phyloP scores from a whole-genome alignment of 2,113 vertebrate genomes.

The Percina caprodes region DNA sequence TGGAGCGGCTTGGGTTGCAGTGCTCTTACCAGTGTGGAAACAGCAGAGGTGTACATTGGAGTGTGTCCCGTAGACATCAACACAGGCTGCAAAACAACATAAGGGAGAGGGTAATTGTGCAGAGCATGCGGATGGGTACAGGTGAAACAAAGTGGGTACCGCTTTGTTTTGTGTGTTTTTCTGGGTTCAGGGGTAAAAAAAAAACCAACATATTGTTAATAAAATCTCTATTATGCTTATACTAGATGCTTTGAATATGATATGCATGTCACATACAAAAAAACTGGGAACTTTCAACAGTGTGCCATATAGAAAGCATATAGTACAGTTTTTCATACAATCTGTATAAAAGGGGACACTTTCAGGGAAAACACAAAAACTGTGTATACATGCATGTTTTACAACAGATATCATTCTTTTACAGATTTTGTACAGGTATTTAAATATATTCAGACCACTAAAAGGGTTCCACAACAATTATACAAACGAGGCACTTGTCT shows the following conservation, averaged over 20 bases:
- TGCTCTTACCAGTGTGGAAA: conserved; percentile 87
- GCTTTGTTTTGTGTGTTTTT: conserved; percentile 1
- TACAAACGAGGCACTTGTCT: not conserved
- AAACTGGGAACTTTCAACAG: not conserved
- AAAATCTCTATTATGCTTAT: not conserved
- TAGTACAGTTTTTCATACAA: not conserved
- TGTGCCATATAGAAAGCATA: conserved; percentile 1
- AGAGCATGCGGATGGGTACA: conserved; percentile 31
- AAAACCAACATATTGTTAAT: not conserved
- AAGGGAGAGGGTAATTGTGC: conserved; percentile 76
- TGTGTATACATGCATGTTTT: not conserved
- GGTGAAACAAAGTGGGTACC: conserved; percentile 30
- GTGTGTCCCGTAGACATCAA: conserved; percentile 87
- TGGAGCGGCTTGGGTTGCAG: conserved; percentile 25
- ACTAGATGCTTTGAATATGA: conserved; percentile 1
- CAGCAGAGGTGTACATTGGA: conserved; percentile 87
- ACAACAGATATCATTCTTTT: not conserved
- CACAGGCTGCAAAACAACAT: conserved; percentile 86
- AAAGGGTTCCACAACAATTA: not conserved
- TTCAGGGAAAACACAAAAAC: not conserved
- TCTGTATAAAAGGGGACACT: not conserved
- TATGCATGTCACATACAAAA: not conserved
- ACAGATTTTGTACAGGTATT: not conserved
- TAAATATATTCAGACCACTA: not conserved
- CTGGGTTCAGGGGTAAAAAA: conserved; percentile 10